Evolutionary conservation across 2,888 invertebrate species (phyloP).

Genomic region (Tromatobia lineatoria): DNA sequence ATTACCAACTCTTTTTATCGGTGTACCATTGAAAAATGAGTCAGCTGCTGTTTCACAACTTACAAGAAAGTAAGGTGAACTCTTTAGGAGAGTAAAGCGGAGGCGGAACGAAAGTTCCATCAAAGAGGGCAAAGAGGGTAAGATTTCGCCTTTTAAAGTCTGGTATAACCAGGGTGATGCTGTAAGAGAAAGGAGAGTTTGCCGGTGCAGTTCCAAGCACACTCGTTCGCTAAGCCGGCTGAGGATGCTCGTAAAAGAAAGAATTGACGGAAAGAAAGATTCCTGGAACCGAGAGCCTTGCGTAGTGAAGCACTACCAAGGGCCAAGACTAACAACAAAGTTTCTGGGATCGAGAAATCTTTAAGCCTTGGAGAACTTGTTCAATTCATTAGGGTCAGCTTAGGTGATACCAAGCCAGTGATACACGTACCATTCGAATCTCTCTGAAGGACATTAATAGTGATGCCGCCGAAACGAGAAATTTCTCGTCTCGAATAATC

Average conservation of each 20-base stretch:
- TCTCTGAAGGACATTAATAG: neutral
- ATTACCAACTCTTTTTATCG: neutral
- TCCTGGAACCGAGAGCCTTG: neutral
- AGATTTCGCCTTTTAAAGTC: constrained; percentile 13
- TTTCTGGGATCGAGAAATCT: constrained; percentile 36
- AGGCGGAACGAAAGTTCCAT: neutral
- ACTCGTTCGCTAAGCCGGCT: neutral
- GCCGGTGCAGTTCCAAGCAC: constrained; percentile 7
- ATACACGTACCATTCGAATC: neutral
- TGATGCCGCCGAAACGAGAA: too few species aligned
- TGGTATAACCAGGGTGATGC: constrained; percentile 6
- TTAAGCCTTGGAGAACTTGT: neutral
- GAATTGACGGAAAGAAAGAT: constrained; percentile 47
- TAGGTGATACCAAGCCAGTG: too few species aligned
- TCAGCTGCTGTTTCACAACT: constrained; percentile 8
- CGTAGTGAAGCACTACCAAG: constrained; percentile 7
- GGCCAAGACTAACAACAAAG: constrained; percentile 2
- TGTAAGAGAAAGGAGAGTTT: constrained; percentile 22
- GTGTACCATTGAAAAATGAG: constrained; percentile 23
- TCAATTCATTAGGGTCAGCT: constrained; percentile 10
- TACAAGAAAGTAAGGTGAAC: neutral
- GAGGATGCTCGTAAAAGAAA: constrained; percentile 58
- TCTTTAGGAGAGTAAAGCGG: neutral
- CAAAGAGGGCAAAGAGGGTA: neutral
- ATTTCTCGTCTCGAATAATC: too few species aligned